Evolutionary conservation across 2,797 vertebrate genomes (phyloP), one percentile per base, ranked within the genome.

Genomic region (Phaenicophaeus curvirostris): DNA sequence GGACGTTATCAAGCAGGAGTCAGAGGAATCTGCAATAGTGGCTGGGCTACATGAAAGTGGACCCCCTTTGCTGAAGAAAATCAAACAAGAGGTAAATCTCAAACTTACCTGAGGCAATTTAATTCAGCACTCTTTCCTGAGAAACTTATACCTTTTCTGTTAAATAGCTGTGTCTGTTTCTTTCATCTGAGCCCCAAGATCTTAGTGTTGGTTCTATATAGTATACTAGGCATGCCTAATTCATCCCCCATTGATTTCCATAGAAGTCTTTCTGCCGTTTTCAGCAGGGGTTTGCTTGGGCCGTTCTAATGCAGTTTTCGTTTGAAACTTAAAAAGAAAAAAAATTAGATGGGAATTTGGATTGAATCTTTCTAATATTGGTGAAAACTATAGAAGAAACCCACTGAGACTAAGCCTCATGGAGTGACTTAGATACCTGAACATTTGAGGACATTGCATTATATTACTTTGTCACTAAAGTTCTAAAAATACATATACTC

Each of bases 1-100:
- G 77, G 98, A 98, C 41, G 98, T 98, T 96, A 99, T 99, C 96
- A 99, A 99, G 94, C 99, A 99, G 97, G 99, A 99, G 96, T 98
- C 99, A 3, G 98, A 99, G 94, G 99, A 99, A 97, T 98, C 98
- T 94, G 98, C 98, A 66, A 98, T 99, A 93, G 97, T 98, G 73
- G 76, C 97, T n/a, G 98, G 98, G 62, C 97, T 98, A 94, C 97
- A 97, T 90, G 97, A 98, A 95, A 97, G 96, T 23, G 99, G 99
- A 42, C 98, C 98, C 76, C 99, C 99, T 94, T 97, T 99, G 63
- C 97, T 99, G 87, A 99, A 99, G 97, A 99, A 99, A 97, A 99
- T 99, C 94, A 99, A 99, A 97, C 99, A 99, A 97, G 99, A 99
- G 99, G 99, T 99, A 98, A 97, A 89, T 71, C 67, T 77, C 91